Conservation (phyloP, 2,113 vertebrate genomes). For the Ramphastos sulfuratus region DNA sequence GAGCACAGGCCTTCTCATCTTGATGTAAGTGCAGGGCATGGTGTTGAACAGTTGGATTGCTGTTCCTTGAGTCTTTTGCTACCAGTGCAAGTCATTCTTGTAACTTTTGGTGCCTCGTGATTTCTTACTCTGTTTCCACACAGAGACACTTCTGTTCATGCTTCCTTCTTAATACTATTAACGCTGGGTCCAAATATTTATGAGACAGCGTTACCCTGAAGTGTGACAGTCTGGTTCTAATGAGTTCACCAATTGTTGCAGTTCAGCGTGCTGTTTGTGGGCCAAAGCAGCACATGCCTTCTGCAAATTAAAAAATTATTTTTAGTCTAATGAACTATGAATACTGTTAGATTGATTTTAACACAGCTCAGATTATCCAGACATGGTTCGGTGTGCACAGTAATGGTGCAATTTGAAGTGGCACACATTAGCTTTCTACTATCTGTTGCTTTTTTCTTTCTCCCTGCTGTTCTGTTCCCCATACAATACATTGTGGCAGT, state of each 20-base stretch:
- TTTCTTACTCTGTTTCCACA: background rate
- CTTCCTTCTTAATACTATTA: background rate
- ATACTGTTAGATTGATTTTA: background rate
- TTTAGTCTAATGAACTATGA: background rate
- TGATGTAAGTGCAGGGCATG: background rate
- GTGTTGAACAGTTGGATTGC: background rate
- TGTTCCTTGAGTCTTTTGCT: background rate
- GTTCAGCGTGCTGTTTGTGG: background rate
- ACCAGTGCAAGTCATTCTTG: background rate
- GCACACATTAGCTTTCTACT: background rate
- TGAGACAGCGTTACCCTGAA: background rate
- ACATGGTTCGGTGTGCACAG: background rate
- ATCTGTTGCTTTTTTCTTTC: background rate
- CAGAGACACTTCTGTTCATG: background rate
- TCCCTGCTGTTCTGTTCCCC: background rate
- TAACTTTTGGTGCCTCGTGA: background rate
- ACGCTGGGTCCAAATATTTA: background rate
- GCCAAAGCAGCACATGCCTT: background rate
- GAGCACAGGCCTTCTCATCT: background rate
- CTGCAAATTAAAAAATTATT: background rate
- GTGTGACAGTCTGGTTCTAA: background rate
- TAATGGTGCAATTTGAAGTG: background rate
- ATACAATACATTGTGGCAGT: background rate
- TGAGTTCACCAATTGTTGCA: background rate
- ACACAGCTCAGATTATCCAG: background rate